These are phyloP conservation scores for Musca vetustissima DNA, from an alignment of 1,140 invertebrate genomes.

Conservation along the genomic window DNA sequence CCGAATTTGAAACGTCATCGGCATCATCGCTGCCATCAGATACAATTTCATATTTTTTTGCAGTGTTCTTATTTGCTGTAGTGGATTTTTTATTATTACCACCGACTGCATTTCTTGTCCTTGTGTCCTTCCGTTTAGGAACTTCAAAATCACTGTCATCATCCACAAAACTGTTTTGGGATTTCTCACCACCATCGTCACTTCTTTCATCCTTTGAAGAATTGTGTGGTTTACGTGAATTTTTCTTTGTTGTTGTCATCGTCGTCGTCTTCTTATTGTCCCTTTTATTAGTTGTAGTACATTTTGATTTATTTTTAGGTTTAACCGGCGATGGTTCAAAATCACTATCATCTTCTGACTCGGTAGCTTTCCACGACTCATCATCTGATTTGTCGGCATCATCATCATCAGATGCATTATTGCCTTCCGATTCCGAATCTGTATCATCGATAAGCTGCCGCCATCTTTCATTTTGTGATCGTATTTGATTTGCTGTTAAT, in stretches of 20 bases:
- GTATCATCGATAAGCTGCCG: conserved; percentile 31
- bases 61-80: too few relatives aligned
- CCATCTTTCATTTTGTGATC: conserved; percentile 38
- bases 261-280: too few relatives aligned
- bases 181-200: neutral
- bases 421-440: conserved; percentile 24
- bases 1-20: neutral
- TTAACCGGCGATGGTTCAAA: neutral
- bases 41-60: too few relatives aligned
- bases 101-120: neutral
- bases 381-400: conserved; percentile 20
- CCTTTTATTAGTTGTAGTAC: too few relatives aligned
- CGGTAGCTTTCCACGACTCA: neutral
- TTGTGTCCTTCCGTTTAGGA: neutral
- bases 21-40: neutral
- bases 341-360: conserved; percentile 13
- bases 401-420: conserved; percentile 29
- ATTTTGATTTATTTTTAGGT: too few relatives aligned
- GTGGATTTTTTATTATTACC: too few relatives aligned
- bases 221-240: too few relatives aligned
- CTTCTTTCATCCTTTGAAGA: neutral
- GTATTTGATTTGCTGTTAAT: conserved; percentile 28
- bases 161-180: neutral
- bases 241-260: too few relatives aligned
- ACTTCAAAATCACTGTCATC: conserved; percentile 15